Base-by-base conservation (phyloP, 2,888 invertebrate genomes). In the Volucella inflata region DNA sequence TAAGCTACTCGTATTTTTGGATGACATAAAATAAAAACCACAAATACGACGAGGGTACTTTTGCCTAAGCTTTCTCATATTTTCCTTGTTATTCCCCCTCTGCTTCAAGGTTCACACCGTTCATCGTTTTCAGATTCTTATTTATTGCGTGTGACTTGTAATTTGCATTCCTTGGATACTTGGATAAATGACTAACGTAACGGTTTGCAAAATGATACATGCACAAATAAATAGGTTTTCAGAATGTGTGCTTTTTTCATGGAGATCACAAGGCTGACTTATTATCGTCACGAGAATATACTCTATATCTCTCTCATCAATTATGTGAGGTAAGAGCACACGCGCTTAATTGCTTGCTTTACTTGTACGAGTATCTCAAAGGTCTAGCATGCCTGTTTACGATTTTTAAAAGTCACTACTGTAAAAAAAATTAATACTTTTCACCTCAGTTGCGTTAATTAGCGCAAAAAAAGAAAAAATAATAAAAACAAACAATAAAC, bases 241-340 rank as follows among this genome's bases (percentile, higher is more conserved):
- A 0, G 30, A 30, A 6, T 6, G 30, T 30, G 30, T 30, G 6
- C 4, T 6, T 30, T 30, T 50, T 3, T 14, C 30, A 2, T 21
- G 10, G 17, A 11, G 17, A 64, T 74, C 74, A 74, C 74, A 74
- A 74, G 64, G 55, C 74, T 40, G 10, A 50, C 50, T 62, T 36
- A 62, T 74, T 64, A 64, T 46, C 64, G 0, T 0, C 30, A 30
- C 30, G 30, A 30, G 6, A 6, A 30, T 30, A 6, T n/a, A n/a
- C n/a, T n/a, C n/a, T n/a, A n/a, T 30, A 6, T 30, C 30, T 30
- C 10, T 6, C 51, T 50, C 53, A 46, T 74, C 46, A 64, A 74
- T 74, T 64, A 64, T 55, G 36, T 42, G 42, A 62, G 42, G 42
- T 44, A 30, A 74, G 46, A 36, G 46, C 36, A 62, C 51, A 62